A percentile compares a stretch with the other conserved stretches of the same genome.
Evolutionary conservation across 2,888 invertebrate species (phyloP).

Genomic region (Dioctria linearis): DNA sequence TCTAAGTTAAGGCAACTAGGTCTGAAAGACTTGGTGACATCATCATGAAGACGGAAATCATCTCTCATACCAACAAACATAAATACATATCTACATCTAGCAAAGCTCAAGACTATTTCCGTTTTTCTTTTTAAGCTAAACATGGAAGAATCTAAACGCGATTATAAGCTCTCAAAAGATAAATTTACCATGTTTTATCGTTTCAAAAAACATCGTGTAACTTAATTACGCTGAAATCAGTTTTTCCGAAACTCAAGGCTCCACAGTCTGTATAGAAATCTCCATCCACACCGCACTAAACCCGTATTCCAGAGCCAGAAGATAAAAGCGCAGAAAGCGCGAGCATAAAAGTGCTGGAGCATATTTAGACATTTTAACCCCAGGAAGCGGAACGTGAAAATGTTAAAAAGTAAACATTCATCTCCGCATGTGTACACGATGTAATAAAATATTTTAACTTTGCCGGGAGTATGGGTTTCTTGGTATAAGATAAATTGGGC

Average conservation of each 20-base stretch:
- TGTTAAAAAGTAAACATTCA: slow-evolving; percentile 42
- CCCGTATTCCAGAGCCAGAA: not conserved
- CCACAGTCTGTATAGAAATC: not conserved
- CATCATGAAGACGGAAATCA: not conserved
- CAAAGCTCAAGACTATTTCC: not conserved
- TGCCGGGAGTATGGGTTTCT: not conserved
- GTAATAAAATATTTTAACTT: slow-evolving; percentile 42
- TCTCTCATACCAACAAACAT: not conserved
- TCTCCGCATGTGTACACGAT: slow-evolving; percentile 13
- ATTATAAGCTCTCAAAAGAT: slow-evolving; percentile 26
- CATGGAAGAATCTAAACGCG: not conserved
- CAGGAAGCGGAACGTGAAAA: slow-evolving; percentile 21
- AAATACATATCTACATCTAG: not conserved
- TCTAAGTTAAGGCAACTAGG: slow-evolving; percentile 5
- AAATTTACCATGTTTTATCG: not conserved
- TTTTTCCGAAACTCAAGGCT: slow-evolving; percentile 5
- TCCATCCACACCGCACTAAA: not conserved
- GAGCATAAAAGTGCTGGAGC: slow-evolving; percentile 9
- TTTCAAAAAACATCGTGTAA: slow-evolving; percentile 18
- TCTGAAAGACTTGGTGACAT: slow-evolving; percentile 15
- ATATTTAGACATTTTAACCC: slow-evolving; percentile 36
- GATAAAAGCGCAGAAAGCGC: slow-evolving; percentile 5
- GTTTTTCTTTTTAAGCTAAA: slow-evolving; percentile 15
- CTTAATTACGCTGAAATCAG: slow-evolving; percentile 33
- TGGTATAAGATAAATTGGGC: slow-evolving; percentile 27